Evolutionary conservation across 2,113 vertebrate genomes (phyloP).

Genomic region (Siphamia tubifer): DNA sequence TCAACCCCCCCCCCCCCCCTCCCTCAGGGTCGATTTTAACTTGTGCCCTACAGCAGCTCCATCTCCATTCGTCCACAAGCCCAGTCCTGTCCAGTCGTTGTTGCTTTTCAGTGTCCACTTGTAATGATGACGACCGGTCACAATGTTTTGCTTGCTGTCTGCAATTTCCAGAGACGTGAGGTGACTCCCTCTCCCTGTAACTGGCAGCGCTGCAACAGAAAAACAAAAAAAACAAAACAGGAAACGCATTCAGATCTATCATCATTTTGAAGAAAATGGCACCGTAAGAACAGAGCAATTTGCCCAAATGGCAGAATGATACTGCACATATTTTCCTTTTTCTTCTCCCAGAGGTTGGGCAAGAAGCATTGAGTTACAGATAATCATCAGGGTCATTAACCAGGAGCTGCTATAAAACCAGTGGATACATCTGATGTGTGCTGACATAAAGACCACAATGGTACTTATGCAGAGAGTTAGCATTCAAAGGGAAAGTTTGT

Average conservation of each 20-base stretch:
- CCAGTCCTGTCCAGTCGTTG: slow-evolving; percentile 41
- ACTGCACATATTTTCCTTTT: slow-evolving; percentile 17
- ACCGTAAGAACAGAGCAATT: slow-evolving; percentile 18
- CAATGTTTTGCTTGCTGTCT: slow-evolving; percentile 55
- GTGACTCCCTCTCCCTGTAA: slow-evolving; percentile 54
- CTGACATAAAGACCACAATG: neutral
- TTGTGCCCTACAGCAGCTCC: slow-evolving; percentile 40
- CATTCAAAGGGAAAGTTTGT: too few species aligned
- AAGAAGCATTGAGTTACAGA: slow-evolving; percentile 22
- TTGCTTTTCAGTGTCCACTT: slow-evolving; percentile 54
- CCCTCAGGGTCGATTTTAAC: slow-evolving; percentile 46
- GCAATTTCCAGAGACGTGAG: slow-evolving; percentile 50
- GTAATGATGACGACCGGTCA: slow-evolving; percentile 42
- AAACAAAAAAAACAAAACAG: slow-evolving; percentile 46
- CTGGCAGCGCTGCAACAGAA: slow-evolving; percentile 71
- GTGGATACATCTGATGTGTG: neutral
- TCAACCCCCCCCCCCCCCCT: too few species aligned
- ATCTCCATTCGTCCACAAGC: slow-evolving; percentile 33
- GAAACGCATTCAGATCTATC: slow-evolving; percentile 34
- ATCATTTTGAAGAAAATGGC: slow-evolving; percentile 36
- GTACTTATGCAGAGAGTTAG: neutral
- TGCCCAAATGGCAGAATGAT: slow-evolving; percentile 11
- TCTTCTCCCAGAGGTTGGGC: slow-evolving; percentile 8
- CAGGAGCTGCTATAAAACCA: neutral
- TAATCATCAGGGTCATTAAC: slow-evolving; percentile 50